Conservation (phyloP, 2,797 vertebrate species). For the Otolemur crassicaudatus region DNA sequence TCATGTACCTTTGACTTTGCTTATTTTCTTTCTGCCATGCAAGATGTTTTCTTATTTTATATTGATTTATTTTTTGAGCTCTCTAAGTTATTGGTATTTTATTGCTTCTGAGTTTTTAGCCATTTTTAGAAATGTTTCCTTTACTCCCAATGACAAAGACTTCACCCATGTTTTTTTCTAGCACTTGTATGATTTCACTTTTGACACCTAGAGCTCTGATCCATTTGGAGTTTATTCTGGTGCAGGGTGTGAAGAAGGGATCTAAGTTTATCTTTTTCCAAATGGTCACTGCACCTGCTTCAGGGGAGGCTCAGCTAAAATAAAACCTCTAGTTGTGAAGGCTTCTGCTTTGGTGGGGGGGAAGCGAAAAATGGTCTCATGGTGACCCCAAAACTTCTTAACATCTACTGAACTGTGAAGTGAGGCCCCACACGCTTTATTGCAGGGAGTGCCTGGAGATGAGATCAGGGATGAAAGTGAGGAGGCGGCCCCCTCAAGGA, state of each 20-base stretch:
- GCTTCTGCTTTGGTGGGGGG: not conserved
- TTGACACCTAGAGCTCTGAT: not conserved
- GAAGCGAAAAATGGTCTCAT: fast-evolving
- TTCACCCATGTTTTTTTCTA: not conserved
- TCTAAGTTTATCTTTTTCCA: conserved; percentile 33
- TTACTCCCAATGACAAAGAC: not conserved
- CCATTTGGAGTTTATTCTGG: not conserved
- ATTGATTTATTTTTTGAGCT: not conserved
- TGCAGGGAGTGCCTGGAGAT: not conserved
- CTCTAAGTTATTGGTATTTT: not conserved
- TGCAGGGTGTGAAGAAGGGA: not conserved
- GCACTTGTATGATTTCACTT: not conserved
- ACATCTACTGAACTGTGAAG: fast-evolving
- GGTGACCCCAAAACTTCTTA: not conserved
- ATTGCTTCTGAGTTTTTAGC: not conserved
- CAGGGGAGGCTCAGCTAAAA: not conserved
- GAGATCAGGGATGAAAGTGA: too few relatives aligned
- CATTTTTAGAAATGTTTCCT: not conserved
- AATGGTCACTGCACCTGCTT: not conserved
- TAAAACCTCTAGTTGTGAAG: not conserved
- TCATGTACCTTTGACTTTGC: not conserved
- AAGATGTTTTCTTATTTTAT: not conserved
- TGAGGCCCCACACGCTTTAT: not conserved
- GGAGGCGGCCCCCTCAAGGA: not conserved
- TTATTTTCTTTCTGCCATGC: not conserved